Evolutionary conservation across 2,888 invertebrate species (phyloP), one percentile per base, ranked within the genome.

Genomic region (Emmelina monodactyla): DNA sequence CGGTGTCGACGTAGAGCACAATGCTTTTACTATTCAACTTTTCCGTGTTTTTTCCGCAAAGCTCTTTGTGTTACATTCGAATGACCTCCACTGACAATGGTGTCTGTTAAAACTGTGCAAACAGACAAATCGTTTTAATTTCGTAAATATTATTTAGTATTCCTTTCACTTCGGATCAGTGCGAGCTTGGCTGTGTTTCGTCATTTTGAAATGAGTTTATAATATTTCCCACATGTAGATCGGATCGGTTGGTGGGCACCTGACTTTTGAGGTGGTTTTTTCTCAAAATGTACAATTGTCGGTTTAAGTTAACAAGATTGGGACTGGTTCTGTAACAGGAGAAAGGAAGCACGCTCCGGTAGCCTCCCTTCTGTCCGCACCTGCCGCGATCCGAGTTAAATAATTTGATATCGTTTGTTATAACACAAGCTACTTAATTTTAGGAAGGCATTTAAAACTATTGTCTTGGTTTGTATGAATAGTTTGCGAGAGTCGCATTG

Each of bases 341-440:
- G 25, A 19, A 47, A 58, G 62, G 65, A 63, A 60, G 51, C 54
- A 58, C 59, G 63, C 59, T 52, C 50, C 51, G 55, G 46, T 63
- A 57, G 46, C 46, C 57, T 51, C 64, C 64, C 64, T 56, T 46
- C 12, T 4, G 4, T 9, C n/a, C 25, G 25, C n/a, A 11, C 9
- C 4, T 7, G 25, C 4, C 25, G 6, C 3, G 11, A 3, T 25
- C n/a, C n/a, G 25, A 25, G n/a, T n/a, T n/a, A 25, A 11, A 11
- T 11, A n/a, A 25, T 7, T 25, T 9, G 25, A 25, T 25, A 25
- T 11, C 25, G n/a, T 25, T 25, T 25, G 25, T 25, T 25, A 10
- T n/a, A n/a, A n/a, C n/a, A n/a, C n/a, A n/a, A n/a, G n/a, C n/a
- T n/a, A n/a, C n/a, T n/a, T n/a, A n/a, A n/a, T n/a, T n/a, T n/a